These are phyloP conservation scores for Enteromius anoplus DNA, from an alignment of 2,797 vertebrate species.

Conservation along the genomic window DNA sequence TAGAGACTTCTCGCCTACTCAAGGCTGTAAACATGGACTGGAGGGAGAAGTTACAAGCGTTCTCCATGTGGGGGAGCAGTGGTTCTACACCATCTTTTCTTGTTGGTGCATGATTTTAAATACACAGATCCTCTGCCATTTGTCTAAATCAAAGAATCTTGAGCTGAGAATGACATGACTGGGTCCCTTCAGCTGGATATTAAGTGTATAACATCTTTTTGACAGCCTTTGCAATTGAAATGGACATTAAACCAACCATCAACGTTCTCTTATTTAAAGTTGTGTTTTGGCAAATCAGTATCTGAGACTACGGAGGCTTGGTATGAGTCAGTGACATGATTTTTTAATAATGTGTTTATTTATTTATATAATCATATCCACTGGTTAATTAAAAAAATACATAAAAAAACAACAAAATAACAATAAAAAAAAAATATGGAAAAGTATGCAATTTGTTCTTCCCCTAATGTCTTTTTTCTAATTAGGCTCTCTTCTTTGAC, in stretches of 20 bases:
- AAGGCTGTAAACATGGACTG: neutral
- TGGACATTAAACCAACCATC: slow-evolving; percentile 17
- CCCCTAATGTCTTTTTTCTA: neutral
- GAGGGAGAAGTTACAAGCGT: slow-evolving; percentile 35
- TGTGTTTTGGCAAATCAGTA: neutral
- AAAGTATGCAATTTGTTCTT: neutral
- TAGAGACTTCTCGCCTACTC: neutral
- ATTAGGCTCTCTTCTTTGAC: neutral
- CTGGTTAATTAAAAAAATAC: neutral
- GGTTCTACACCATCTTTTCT: slow-evolving; percentile 53
- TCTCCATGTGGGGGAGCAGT: slow-evolving; percentile 67
- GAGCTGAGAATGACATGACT: slow-evolving; percentile 68
- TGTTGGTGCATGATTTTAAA: slow-evolving; percentile 48
- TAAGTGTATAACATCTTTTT: slow-evolving; percentile 60
- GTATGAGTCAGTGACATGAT: neutral
- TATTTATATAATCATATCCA: neutral
- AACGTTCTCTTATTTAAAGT: neutral
- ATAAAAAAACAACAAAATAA: neutral
- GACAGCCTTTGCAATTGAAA: slow-evolving; percentile 47
- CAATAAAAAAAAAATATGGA: too few relatives aligned
- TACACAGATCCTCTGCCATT: slow-evolving; percentile 58
- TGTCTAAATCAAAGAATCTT: slow-evolving; percentile 55
- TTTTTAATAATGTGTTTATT: neutral
- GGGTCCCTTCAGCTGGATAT: slow-evolving; percentile 49
- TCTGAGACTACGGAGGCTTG: neutral